These are phyloP conservation scores for Brotula barbata DNA, from an alignment of 2,797 vertebrate species.

Conservation along the genomic window DNA sequence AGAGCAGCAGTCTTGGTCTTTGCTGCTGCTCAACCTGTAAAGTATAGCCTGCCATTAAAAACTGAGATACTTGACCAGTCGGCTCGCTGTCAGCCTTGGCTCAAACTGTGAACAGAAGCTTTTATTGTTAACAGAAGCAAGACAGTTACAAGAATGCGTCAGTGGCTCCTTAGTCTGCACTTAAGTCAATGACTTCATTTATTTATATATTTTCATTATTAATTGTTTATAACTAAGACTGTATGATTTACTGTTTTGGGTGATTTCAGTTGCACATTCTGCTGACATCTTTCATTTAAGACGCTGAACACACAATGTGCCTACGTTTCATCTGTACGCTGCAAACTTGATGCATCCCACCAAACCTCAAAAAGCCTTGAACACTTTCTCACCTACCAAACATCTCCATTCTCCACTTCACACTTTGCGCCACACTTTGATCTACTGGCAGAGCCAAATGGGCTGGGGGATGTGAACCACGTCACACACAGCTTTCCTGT, in stretches of 20 bases:
- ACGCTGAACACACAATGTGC: too few relatives aligned
- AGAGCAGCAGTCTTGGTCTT: constrained; percentile 48
- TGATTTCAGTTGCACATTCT: too few relatives aligned
- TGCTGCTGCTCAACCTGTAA: constrained; percentile 39
- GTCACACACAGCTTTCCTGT: constrained; percentile 25
- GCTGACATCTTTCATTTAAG: too few relatives aligned
- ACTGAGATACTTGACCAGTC: constrained; percentile 32
- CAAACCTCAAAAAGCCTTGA: too few relatives aligned
- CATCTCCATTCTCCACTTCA: constrained; percentile 1
- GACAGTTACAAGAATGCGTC: constrained; percentile 2
- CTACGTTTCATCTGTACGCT: too few relatives aligned
- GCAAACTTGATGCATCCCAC: too few relatives aligned
- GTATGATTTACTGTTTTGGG: too few relatives aligned
- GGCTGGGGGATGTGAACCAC: constrained; percentile 22
- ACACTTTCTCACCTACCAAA: too few relatives aligned
- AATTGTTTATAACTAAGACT: too few relatives aligned
- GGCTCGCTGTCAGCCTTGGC: constrained; percentile 43
- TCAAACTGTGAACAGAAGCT: constrained; percentile 47
- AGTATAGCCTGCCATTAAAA: constrained; percentile 41
- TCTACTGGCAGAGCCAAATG: constrained; percentile 13
- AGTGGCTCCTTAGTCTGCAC: too few relatives aligned
- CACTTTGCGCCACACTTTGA: constrained; percentile 9
- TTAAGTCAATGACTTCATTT: too few relatives aligned
- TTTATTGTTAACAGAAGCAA: constrained; percentile 33
- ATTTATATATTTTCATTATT: too few relatives aligned